phyloP scores from a whole-genome alignment of 2,888 invertebrate genomes.

The Polyploca ridens region DNA sequence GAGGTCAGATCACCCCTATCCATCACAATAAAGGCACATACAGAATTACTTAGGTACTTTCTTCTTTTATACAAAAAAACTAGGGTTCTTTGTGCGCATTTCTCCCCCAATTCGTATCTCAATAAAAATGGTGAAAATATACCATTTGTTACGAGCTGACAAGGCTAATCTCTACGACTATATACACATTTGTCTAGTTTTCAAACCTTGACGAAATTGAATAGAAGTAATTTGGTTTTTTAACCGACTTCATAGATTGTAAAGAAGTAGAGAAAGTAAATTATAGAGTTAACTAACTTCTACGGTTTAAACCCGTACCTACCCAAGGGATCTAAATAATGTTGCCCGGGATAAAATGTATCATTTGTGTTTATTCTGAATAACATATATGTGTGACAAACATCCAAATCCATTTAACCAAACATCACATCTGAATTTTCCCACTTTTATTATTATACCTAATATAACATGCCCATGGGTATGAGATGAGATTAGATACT shows the following conservation, averaged over 20 bases:
- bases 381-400: no score
- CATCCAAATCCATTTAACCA: no score
- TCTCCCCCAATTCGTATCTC: not conserved
- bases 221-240: not conserved
- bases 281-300: not conserved
- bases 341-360: no score
- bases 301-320: no score
- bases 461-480: no score
- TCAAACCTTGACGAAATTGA: not conserved
- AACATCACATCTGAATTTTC: no score
- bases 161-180: not conserved
- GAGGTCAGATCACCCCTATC: slow-evolving; percentile 11
- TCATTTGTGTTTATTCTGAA: no score
- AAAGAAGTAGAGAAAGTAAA: not conserved
- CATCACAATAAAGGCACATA: slow-evolving; percentile 1
- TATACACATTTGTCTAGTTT: not conserved
- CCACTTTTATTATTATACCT: no score
- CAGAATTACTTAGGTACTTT: not conserved
- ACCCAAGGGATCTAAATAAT: no score
- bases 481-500: no score
- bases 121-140: not conserved
- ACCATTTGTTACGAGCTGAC: not conserved
- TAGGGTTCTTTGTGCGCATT: not conserved
- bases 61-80: not conserved
- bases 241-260: no score